A percentile compares a stretch with the other conserved stretches of the same genome.
Conservation (phyloP, 1,140 invertebrate species). For the Lordiphosa stackelbergi region DNA sequence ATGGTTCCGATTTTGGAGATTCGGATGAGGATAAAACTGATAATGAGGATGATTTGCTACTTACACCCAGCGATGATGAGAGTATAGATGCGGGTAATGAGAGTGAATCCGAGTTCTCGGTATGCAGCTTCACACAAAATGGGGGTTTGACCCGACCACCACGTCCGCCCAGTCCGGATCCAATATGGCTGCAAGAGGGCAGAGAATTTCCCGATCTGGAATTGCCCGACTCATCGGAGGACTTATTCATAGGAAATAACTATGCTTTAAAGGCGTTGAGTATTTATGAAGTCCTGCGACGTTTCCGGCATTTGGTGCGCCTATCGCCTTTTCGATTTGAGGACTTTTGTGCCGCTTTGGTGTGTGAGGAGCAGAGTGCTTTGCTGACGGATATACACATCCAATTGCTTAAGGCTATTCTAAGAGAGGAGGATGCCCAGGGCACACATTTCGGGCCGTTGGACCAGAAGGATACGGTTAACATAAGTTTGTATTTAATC, state of each 20-base stretch:
- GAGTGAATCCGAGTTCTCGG: constrained; percentile 90
- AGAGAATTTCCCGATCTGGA: constrained; percentile 86
- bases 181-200: constrained; percentile 88
- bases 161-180: constrained; percentile 89
- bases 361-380: constrained; percentile 93
- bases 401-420: constrained; percentile 91
- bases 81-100: constrained; percentile 83
- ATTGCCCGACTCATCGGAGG: constrained; percentile 92
- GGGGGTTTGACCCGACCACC: constrained; percentile 76
- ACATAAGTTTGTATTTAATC: constrained; percentile 93
- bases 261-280: constrained; percentile 88
- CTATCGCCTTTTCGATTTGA: constrained; percentile 96
- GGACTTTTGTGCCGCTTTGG: constrained; percentile 95
- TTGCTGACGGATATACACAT: constrained; percentile 95
- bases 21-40: constrained; percentile 87
- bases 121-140: constrained; percentile 85
- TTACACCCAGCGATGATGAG: constrained; percentile 83
- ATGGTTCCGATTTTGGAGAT: constrained; percentile 92
- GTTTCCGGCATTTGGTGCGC: constrained; percentile 92
- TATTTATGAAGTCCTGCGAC: constrained; percentile 95
- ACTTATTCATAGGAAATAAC: constrained; percentile 89
- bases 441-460: constrained; percentile 96
- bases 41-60: constrained; percentile 83
- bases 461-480: constrained; percentile 97
- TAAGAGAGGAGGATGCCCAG: constrained; percentile 96